A percentile compares a stretch with the other conserved stretches of the same genome.
These are phyloP conservation scores for Orchesellides sinensis DNA, from an alignment of 2,888 invertebrate species.

Conservation along the genomic window DNA sequence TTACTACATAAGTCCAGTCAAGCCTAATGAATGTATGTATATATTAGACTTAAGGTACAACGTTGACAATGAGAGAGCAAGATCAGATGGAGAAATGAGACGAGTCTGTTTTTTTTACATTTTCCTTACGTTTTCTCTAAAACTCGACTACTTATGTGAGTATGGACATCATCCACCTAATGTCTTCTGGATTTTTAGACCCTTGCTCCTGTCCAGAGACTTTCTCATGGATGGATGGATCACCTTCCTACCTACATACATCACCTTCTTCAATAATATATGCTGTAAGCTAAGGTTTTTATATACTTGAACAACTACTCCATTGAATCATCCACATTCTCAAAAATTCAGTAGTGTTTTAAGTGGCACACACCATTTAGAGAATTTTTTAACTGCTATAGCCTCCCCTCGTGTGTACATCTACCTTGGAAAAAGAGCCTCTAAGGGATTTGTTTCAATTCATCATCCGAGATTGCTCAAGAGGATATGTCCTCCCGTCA, in stretches of 20 bases:
- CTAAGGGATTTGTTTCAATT: conserved; percentile 69
- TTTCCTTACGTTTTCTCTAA: no score
- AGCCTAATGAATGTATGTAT: no score
- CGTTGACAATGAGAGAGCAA: no score
- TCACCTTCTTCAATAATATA: background rate
- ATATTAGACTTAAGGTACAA: no score
- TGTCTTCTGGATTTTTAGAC: conserved; percentile 25
- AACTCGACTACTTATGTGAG: no score
- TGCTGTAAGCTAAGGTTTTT: no score
- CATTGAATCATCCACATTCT: background rate
- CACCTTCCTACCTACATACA: conserved; percentile 13
- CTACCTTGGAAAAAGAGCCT: conserved; percentile 44
- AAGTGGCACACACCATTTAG: conserved; percentile 34
- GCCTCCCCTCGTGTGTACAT: conserved; percentile 11
- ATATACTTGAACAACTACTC: no score
- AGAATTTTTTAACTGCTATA: conserved; percentile 58
- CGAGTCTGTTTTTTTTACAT: no score
- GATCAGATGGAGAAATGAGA: no score
- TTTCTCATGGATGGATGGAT: conserved; percentile 60
- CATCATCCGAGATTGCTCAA: conserved; percentile 68
- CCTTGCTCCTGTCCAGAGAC: conserved; percentile 50
- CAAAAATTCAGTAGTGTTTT: background rate
- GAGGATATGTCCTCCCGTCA: conserved; percentile 58
- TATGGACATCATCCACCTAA: conserved; percentile 36
- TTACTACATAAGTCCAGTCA: no score